phyloP scores from a whole-genome alignment of 2,797 vertebrate species.

The Urosaurus nigricauda region DNA sequence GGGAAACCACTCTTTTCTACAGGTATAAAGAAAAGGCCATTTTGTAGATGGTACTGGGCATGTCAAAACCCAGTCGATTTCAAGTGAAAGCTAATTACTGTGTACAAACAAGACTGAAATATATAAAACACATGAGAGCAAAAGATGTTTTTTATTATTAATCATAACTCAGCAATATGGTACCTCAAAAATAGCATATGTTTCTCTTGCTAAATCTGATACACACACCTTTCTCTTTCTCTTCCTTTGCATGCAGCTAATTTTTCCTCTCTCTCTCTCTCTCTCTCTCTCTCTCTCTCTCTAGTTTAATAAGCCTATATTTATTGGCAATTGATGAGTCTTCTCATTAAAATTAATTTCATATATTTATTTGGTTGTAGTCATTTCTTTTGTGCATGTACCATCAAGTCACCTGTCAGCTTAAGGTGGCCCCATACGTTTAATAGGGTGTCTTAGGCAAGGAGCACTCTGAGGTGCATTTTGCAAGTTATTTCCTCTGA shows the following conservation, averaged over 20 bases:
- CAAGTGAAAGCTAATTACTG: conserved; percentile 9
- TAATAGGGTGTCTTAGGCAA: no score
- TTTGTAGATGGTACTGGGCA: conserved; percentile 46
- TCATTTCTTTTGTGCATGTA: no score
- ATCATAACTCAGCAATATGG: neutral
- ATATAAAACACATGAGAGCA: conserved; percentile 28
- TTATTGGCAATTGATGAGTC: conserved; percentile 2
- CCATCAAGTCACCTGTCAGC: no score
- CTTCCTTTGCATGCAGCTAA: neutral
- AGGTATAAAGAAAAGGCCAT: conserved; percentile 32
- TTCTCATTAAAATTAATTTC: neutral
- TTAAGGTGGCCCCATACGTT: no score
- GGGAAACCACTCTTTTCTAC: neutral
- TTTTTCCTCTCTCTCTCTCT: neutral
- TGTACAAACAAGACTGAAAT: conserved; percentile 20
- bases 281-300: neutral
- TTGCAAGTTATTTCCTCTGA: no score
- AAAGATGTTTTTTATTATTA: neutral
- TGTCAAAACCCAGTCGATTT: neutral
- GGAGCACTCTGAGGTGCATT: no score
- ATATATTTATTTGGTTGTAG: neutral
- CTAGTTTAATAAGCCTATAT: neutral
- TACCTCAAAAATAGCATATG: conserved; percentile 9
- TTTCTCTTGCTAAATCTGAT: conserved; percentile 43
- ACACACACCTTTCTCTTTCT: neutral